phyloP scores from a whole-genome alignment of 2,797 vertebrate species.

The Takifugu rubripes region DNA sequence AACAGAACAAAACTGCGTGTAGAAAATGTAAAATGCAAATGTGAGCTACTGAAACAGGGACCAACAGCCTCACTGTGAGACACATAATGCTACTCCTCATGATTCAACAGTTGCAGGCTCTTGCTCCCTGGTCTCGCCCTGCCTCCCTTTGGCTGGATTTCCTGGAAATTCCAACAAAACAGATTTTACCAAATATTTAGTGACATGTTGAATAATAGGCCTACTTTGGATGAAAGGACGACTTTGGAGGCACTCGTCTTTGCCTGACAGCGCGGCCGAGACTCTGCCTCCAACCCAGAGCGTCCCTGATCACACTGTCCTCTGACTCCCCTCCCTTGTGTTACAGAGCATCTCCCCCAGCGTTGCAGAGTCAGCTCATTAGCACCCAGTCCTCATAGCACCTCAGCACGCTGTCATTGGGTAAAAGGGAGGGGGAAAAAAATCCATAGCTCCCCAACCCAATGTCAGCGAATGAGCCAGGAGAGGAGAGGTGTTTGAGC shows the following conservation, averaged over 20 bases:
- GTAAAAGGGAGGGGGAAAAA: slow-evolving; percentile 67
- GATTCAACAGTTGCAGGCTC: slow-evolving; percentile 28
- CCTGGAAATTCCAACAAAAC: neutral
- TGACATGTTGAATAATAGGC: slow-evolving; percentile 32
- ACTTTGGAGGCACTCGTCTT: slow-evolving; percentile 24
- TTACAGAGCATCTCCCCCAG: slow-evolving; percentile 82
- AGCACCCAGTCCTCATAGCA: slow-evolving; percentile 97
- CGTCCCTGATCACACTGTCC: slow-evolving; percentile 53
- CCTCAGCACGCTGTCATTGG: slow-evolving; percentile 91
- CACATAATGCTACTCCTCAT: slow-evolving; percentile 4
- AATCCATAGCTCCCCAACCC: slow-evolving; percentile 87
- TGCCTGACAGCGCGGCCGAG: slow-evolving; percentile 25
- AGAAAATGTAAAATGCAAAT: neutral
- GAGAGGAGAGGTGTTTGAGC: slow-evolving; percentile 68
- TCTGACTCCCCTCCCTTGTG: slow-evolving; percentile 74
- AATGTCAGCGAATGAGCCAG: slow-evolving; percentile 77
- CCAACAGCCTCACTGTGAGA: slow-evolving; percentile 5
- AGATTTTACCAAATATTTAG: slow-evolving; percentile 14
- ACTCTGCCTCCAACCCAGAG: slow-evolving; percentile 48
- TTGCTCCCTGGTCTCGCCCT: slow-evolving; percentile 8
- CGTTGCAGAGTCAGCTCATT: slow-evolving; percentile 99
- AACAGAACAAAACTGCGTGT: slow-evolving; percentile 16
- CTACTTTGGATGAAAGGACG: slow-evolving; percentile 8
- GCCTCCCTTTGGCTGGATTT: slow-evolving; percentile 5
- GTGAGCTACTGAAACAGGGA: neutral